These are phyloP conservation scores for Xenops minutus DNA, from an alignment of 2,797 vertebrate genomes.

Conservation along the genomic window DNA sequence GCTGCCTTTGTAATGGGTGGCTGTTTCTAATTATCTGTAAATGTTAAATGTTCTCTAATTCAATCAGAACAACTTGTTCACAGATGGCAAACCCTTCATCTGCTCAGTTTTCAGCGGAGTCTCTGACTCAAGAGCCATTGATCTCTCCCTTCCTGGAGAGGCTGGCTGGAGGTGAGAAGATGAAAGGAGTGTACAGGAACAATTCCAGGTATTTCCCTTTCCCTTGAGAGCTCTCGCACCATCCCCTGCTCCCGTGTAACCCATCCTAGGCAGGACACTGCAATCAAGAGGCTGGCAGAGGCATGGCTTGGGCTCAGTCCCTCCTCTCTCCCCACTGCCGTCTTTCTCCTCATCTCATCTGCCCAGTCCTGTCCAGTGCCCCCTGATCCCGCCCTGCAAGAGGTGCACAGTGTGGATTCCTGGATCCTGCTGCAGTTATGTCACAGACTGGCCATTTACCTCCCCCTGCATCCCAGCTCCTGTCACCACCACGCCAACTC, in stretches of 20 bases:
- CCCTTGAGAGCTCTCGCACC: not conserved
- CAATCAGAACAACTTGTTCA: conserved; percentile 66
- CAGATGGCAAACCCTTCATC: conserved; percentile 70
- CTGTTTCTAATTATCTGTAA: conserved; percentile 75
- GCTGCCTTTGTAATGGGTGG: conserved; percentile 53
- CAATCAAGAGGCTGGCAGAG: not conserved
- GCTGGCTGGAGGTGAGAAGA: not conserved
- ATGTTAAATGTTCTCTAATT: conserved; percentile 74
- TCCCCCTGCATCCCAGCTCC: not conserved
- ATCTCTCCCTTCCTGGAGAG: not conserved
- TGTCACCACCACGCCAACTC: not conserved
- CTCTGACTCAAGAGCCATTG: conserved; percentile 9
- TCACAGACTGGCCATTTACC: not conserved
- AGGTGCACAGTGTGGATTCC: not conserved
- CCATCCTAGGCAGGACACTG: not conserved
- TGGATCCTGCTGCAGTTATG: not conserved
- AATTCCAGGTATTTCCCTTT: not conserved
- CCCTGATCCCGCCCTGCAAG: not conserved
- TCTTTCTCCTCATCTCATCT: accelerated
- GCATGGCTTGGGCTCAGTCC: not conserved
- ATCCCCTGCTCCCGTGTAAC: accelerated
- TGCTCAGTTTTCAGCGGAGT: conserved; percentile 14
- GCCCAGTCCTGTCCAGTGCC: not conserved
- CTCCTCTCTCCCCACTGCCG: not conserved
- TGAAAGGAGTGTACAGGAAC: accelerated